These are phyloP conservation scores for Zootermopsis nevadensis DNA, from an alignment of 2,888 invertebrate species.

Conservation along the genomic window DNA sequence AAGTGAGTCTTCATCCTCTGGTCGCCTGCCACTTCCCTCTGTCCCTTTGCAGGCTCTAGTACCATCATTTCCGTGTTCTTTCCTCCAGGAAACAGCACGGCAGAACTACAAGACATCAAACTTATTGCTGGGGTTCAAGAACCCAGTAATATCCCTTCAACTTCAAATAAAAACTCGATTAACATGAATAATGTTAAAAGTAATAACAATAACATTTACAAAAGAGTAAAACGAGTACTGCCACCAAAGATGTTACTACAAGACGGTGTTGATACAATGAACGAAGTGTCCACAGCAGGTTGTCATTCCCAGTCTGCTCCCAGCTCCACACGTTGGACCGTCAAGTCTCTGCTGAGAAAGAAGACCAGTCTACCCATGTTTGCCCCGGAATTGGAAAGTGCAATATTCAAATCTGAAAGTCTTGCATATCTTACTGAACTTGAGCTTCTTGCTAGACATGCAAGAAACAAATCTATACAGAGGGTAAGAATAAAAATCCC, in stretches of 20 bases:
- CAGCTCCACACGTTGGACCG: conserved; percentile 45
- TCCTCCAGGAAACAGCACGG: conserved; percentile 56
- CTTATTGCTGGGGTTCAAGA: conserved; percentile 22
- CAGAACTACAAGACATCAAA: conserved; percentile 47
- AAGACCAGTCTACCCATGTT: conserved; percentile 58
- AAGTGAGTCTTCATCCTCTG: conserved; percentile 65
- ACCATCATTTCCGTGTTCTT: conserved; percentile 64
- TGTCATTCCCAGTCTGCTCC: conserved; percentile 16
- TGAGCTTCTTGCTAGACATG: conserved; percentile 66
- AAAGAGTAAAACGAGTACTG: background rate
- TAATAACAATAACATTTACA: background rate
- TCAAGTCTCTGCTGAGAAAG: conserved; percentile 55
- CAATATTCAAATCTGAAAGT: conserved; percentile 66
- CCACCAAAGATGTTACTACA: conserved; percentile 14
- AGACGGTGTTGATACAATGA: conserved; percentile 22
- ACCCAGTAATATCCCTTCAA: conserved; percentile 28
- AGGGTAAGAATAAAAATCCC: conserved; percentile 63
- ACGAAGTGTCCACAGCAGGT: conserved; percentile 14
- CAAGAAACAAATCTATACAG: conserved; percentile 65
- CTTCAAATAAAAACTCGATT: conserved; percentile 3
- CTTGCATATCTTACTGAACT: conserved; percentile 65
- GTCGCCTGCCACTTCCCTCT: conserved; percentile 57
- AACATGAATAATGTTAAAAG: background rate
- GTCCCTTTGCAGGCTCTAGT: conserved; percentile 61
- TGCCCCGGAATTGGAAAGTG: conserved; percentile 65